Base-by-base conservation (phyloP, 2,113 vertebrate species). In the Paralichthys olivaceus region DNA sequence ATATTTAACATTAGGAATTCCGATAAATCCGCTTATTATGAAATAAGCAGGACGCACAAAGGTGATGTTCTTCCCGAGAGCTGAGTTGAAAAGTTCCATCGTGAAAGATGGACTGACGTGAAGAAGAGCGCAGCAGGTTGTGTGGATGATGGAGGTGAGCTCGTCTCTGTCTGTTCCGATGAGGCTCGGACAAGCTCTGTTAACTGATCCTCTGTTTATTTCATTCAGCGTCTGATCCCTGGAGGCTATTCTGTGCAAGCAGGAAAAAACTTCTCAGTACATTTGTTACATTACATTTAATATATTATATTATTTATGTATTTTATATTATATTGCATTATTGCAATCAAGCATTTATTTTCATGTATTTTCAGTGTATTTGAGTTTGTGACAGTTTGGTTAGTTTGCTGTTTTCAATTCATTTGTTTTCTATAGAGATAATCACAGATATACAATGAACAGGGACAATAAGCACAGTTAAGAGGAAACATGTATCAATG, bases 1-100 rank as follows among this genome's bases (percentile, higher is more conserved):
- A 72, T 91, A 89, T 1, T 86, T 83, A 0, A 85, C 77, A 54
- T 92, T 75, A 3, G 77, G 81, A 1, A 93, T 73, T 4, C 90
- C 90, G 14, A 65, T 19, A 80, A 93, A 67, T 9, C 93, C 93
- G 14, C 15, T 83, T 43, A 95, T 91, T 54, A 89, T 89, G 56
- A 94, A 95, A 69, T 85, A 79, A 2, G 70, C 49, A 59, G 93
- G 93, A 47, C 13, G 88, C 51, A 91, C 57, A 84, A 92, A 83
- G 5, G 91, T 89, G 4, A 72, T 71, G 45, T 93, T 94, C 64
- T 29, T 75, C 2, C 82, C 86, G 0, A 74, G 63, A 69, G 75
- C 86, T 4, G 84, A 71, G 68, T 81, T 84, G 32, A 88, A 86
- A 2, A 73, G 25, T 1, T 86, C 65, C 85, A 90, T 89, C 62